Base-by-base conservation (phyloP, 2,888 invertebrate genomes). In the Globia sparganii region DNA sequence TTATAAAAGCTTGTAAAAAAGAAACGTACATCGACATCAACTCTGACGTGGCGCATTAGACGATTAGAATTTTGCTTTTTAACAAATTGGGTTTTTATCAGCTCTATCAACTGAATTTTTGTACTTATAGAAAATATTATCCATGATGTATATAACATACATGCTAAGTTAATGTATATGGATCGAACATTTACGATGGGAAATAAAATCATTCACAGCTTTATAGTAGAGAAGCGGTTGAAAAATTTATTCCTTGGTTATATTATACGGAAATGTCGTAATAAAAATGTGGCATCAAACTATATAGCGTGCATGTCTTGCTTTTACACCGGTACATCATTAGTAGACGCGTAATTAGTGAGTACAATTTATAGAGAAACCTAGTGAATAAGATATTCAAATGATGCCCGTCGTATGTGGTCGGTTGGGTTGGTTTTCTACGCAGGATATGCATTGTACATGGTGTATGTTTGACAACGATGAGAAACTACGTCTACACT, bases 131-230 rank as follows among this genome's bases (percentile, higher is more conserved):
- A 46, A 73, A 74, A 80, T 70, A 75, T 62, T 67, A 64, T 37
- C 70, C 58, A 31, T 34, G 8, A 40, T 40, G 21, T 70, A 43
- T 53, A 25, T 25, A 18, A 43, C 2, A 49, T n/a, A 37, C 28
- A 53, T 62, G 15, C n/a, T 76, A 59, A 61, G 53, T 81, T 77
- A 71, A 83, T 81, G 46, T 61, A 58, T 34, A 65, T 73, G 49
- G 75, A 75, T 78, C 76, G 78, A 88, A 88, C 31, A 77, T 88
- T 83, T 85, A 88, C 79, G 80, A 82, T 77, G 69, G 75, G 37
- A 61, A 85, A 83, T 88, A 79, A 81, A 87, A 77, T 80, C 80
- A 72, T 86, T 85, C 69, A 66, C 68, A 68, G 40, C 77, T 82
- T 88, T 84, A 83, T 80, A 72, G 77, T 59, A 37, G 34, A 34